These are phyloP conservation scores for Drosophila asahinai DNA, from an alignment of 1,140 invertebrate genomes.

Conservation along the genomic window DNA sequence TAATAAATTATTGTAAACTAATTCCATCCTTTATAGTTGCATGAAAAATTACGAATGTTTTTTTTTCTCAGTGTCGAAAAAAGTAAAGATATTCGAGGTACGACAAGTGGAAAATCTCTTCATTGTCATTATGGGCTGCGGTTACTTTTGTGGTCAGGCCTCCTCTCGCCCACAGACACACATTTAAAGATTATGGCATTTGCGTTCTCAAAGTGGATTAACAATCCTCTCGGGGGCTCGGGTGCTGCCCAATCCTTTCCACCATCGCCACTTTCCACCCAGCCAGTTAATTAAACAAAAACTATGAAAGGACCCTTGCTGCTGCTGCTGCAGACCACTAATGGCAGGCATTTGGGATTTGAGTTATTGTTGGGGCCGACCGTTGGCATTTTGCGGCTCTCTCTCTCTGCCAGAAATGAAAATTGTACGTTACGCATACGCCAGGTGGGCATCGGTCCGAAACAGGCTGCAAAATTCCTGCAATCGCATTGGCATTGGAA, in stretches of 20 bases:
- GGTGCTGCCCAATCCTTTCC: neutral
- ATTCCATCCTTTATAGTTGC: neutral
- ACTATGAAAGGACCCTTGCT: slow-evolving; percentile 33
- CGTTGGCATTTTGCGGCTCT: slow-evolving; percentile 42
- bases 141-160: slow-evolving; percentile 48
- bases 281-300: slow-evolving; percentile 71
- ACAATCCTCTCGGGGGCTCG: slow-evolving; percentile 31
- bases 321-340: slow-evolving; percentile 47
- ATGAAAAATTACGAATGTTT: no score
- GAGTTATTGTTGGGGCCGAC: slow-evolving; percentile 33
- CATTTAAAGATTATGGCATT: slow-evolving; percentile 58
- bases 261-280: neutral
- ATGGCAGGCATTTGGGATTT: slow-evolving; percentile 52
- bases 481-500: slow-evolving; percentile 9
- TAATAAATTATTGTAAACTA: neutral
- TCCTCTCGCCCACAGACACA: slow-evolving; percentile 1
- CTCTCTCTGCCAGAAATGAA: slow-evolving; percentile 12
- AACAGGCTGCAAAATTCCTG: slow-evolving; percentile 4
- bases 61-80: slow-evolving; percentile 14
- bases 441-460: slow-evolving; percentile 1
- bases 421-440: slow-evolving; percentile 23
- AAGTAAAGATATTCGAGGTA: slow-evolving; percentile 6
- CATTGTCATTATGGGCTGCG: slow-evolving; percentile 47
- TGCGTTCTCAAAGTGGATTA: slow-evolving; percentile 65
- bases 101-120: slow-evolving; percentile 35